Conservation (phyloP, 2,797 vertebrate genomes). For the Bovichtus variegatus region DNA sequence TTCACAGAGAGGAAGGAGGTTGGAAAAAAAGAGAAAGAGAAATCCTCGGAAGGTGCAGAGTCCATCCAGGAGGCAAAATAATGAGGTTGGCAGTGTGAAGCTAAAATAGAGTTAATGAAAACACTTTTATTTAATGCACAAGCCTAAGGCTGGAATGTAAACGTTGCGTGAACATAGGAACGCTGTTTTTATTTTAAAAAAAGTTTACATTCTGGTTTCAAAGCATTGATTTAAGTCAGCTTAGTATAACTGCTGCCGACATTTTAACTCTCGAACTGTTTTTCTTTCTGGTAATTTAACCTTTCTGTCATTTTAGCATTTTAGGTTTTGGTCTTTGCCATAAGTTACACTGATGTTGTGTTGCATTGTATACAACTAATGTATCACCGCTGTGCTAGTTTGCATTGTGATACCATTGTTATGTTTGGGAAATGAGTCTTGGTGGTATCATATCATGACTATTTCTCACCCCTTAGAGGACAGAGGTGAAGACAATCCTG, state of each 20-base stretch:
- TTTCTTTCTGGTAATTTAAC: background rate
- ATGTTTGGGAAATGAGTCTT: background rate
- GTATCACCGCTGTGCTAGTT: background rate
- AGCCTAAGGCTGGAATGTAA: background rate
- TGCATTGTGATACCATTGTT: background rate
- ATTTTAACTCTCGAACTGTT: background rate
- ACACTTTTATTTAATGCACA: background rate
- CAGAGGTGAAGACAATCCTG: conserved; percentile 10
- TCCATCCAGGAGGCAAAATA: conserved; percentile 15
- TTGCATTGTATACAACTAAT: background rate
- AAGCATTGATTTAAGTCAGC: background rate
- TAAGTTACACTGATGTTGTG: background rate
- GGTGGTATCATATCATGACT: background rate
- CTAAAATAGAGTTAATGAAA: background rate
- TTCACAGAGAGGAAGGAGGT: conserved; percentile 27
- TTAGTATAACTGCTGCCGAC: background rate
- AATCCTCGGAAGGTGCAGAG: background rate
- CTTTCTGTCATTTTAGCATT: background rate
- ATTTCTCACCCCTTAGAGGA: background rate
- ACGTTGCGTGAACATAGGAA: background rate
- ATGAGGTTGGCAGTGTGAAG: conserved; percentile 10
- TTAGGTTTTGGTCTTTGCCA: background rate
- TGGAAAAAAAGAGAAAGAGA: background rate
- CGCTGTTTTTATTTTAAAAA: background rate
- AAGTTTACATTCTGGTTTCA: background rate